A percentile compares a stretch with the other conserved stretches of the same genome.
phyloP scores from a whole-genome alignment of 2,113 vertebrate species.

The Drymodes brunneopygia region DNA sequence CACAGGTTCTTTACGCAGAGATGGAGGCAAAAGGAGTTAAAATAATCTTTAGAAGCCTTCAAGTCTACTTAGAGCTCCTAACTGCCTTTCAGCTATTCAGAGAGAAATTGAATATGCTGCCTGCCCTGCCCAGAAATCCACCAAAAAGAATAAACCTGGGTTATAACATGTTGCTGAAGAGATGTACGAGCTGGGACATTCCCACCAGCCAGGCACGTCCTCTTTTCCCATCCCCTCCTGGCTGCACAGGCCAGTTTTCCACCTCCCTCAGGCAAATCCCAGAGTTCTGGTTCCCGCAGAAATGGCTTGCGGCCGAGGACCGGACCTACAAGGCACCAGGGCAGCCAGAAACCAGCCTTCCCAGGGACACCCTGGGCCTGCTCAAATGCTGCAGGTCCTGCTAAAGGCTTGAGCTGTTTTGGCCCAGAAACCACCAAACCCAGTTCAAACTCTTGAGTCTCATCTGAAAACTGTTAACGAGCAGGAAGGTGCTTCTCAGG shows the following conservation, averaged over 20 bases:
- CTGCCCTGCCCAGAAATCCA: constrained; percentile 42
- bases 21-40: background rate
- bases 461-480: background rate
- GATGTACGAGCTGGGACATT: background rate
- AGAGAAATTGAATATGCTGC: background rate
- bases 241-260: background rate
- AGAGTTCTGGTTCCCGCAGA: background rate
- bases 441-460: background rate
- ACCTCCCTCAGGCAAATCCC: constrained; percentile 4
- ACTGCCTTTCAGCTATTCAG: constrained; percentile 45
- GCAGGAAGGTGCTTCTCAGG: background rate
- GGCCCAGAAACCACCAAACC: background rate
- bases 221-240: constrained; percentile 24
- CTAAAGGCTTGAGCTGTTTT: background rate
- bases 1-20: background rate
- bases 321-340: background rate
- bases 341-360: background rate
- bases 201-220: constrained; percentile 4
- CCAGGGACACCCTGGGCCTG: background rate
- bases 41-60: constrained; percentile 27
- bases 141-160: constrained; percentile 6
- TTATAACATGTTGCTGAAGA: background rate
- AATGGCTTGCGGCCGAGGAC: background rate
- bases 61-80: background rate
- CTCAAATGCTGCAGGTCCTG: background rate